phyloP scores from a whole-genome alignment of 2,888 invertebrate genomes.

The Carpatolechia fugitivella region DNA sequence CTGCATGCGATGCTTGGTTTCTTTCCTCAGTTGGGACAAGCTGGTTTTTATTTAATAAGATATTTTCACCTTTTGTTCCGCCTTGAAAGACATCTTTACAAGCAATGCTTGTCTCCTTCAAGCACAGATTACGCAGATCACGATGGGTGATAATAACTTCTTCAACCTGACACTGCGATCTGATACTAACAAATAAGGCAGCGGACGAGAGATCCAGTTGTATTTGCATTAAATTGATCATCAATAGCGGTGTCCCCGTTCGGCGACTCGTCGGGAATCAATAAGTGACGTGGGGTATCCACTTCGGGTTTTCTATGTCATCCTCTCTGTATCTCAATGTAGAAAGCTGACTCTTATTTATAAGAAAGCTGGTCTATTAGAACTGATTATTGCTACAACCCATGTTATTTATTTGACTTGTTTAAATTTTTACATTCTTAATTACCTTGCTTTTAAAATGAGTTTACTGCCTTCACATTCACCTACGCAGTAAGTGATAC shows the following conservation, averaged over 20 bases:
- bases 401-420: background rate
- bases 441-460: background rate
- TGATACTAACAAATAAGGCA: slow-evolving; percentile 46
- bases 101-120: background rate
- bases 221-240: slow-evolving; percentile 60
- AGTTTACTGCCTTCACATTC: background rate
- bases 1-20: too few relatives aligned
- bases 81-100: slow-evolving; percentile 38
- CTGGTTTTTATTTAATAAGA: too few relatives aligned
- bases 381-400: background rate
- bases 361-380: slow-evolving; percentile 2
- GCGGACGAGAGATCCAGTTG: slow-evolving; percentile 26
- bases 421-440: too few relatives aligned
- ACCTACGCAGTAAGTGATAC: background rate
- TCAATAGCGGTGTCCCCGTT: slow-evolving; percentile 60
- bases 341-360: slow-evolving; percentile 8
- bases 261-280: slow-evolving; percentile 40
- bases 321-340: slow-evolving; percentile 10
- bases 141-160: slow-evolving; percentile 13
- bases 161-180: slow-evolving; percentile 12
- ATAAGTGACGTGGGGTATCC: slow-evolving; percentile 37
- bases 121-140: slow-evolving; percentile 3
- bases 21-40: too few relatives aligned
- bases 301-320: slow-evolving; percentile 19
- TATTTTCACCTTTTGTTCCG: too few relatives aligned